Base-by-base conservation (phyloP, 2,888 invertebrate species). In the Acanthosepion lycidas region DNA sequence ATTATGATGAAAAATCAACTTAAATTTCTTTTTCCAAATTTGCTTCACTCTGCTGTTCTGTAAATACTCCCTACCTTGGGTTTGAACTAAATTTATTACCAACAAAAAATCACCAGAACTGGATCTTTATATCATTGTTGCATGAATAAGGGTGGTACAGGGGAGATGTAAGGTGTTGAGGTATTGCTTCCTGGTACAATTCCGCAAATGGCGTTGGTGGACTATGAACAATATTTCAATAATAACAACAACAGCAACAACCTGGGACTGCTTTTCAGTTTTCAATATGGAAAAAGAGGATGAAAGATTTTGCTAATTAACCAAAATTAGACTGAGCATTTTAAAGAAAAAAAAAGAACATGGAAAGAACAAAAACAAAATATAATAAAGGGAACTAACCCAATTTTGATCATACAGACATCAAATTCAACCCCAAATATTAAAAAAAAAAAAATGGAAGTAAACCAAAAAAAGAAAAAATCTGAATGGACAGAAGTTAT, bases 231-330 rank as follows among this genome's bases (percentile, higher is more conserved):
- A 78, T 78, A 78, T 78, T 78, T 78, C 78, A 78, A 78, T 78
- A n/a, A n/a, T 33, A 33, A 78, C 78, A 78, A 33, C 59, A 51
- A 6, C 51, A 51, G 15, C 51, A 64, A 64, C 26, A 64, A 64
- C n/a, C 23, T n/a, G 12, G n/a, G 9, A 78, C n/a, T 78, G n/a
- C 12, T 78, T n/a, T 78, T 78, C n/a, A 33, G 33, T 78, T 15
- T 78, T 78, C n/a, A 78, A 15, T n/a, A n/a, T 78, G 78, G 78
- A 78, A 78, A 78, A 78, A 78, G 78, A 78, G 78, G 78, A 78
- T 78, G 78, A 78, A 78, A 78, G 33, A 78, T n/a, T 59, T n/a
- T 78, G 78, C 78, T n/a, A 78, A n/a, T 78, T 5, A 78, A 78
- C n/a, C 78, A 78, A 33, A 33, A 78, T 78, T 78, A 78, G 78